phyloP scores from a whole-genome alignment of 2,797 vertebrate species.

The Trachops cirrhosus region DNA sequence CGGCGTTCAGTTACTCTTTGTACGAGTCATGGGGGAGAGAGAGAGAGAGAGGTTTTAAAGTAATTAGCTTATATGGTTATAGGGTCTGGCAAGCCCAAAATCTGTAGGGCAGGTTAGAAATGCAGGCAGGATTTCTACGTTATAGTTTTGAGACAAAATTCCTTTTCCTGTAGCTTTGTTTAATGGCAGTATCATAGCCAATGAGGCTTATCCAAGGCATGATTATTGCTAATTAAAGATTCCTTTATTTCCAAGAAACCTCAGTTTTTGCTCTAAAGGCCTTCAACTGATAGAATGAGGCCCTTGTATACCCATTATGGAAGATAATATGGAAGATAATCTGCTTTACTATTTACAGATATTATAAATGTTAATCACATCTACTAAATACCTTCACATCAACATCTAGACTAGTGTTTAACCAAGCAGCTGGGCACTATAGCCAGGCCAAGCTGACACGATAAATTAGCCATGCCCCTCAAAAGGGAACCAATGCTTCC shows the following conservation, averaged over 20 bases:
- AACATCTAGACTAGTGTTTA: background rate
- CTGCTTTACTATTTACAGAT: background rate
- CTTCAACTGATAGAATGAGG: background rate
- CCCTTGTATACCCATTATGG: background rate
- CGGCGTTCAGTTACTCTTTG: background rate
- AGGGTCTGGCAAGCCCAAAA: background rate
- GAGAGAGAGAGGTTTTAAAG: background rate
- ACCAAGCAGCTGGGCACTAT: background rate
- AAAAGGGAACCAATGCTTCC: background rate
- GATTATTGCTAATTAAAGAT: background rate
- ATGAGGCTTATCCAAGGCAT: background rate
- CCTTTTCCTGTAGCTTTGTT: background rate
- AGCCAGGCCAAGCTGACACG: background rate
- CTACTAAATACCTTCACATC: background rate
- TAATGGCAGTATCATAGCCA: background rate
- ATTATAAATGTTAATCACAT: background rate
- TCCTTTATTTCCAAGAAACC: background rate
- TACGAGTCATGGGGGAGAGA: background rate
- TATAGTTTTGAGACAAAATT: background rate
- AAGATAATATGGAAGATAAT: background rate
- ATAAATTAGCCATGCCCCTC: background rate
- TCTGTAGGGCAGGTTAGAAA: background rate
- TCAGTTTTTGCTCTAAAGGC: background rate
- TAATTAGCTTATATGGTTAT: background rate
- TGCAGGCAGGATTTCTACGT: background rate